Evolutionary conservation across 37 sponge, comb jelly and placozoan genomes (phyloP).

Genomic region (Haliclona indistincta): DNA sequence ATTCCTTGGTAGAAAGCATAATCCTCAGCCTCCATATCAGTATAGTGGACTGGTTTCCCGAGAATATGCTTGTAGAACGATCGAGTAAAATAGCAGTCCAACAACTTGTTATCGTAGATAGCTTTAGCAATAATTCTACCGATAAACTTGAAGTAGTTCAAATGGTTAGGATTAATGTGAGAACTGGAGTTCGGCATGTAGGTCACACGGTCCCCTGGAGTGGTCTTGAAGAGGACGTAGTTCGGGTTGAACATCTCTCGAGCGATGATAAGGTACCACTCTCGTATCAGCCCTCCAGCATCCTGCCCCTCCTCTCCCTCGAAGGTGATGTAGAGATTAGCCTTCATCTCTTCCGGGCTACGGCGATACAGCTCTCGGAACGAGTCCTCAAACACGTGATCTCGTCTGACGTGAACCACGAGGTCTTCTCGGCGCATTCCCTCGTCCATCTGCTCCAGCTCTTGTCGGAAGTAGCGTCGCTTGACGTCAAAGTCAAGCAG

Average conservation of each 20-base stretch:
- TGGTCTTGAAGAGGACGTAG: slow-evolving; percentile 95
- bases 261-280: slow-evolving; percentile 98
- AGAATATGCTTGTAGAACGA: slow-evolving; percentile 99
- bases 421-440: slow-evolving; percentile 88
- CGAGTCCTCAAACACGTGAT: slow-evolving; percentile 95
- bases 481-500: slow-evolving; percentile 99
- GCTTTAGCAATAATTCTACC: slow-evolving; percentile 98
- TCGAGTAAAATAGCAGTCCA: slow-evolving; percentile 96
- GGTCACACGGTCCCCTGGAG: slow-evolving; percentile 93
- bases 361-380: slow-evolving; percentile 94
- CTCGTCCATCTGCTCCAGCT: slow-evolving; percentile 85
- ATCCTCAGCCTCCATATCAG: slow-evolving; percentile 98
- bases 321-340: slow-evolving; percentile 94
- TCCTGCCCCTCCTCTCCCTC: slow-evolving; percentile 99
- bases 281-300: slow-evolving; percentile 95
- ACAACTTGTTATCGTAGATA: slow-evolving; percentile 96
- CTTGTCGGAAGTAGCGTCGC: slow-evolving; percentile 93
- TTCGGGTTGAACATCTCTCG: slow-evolving; percentile 99
- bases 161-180: slow-evolving; percentile 88
- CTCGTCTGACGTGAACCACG: slow-evolving; percentile 81
- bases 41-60: slow-evolving; percentile 92
- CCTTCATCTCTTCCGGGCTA: slow-evolving; percentile 85
- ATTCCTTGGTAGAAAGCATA: slow-evolving; percentile 98
- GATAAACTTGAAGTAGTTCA: slow-evolving; percentile 98
- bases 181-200: slow-evolving; percentile 94